Percentiles rank a stretch among this genome's conserved stretches.
phyloP scores from a whole-genome alignment of 2,888 invertebrate species.

The Leucozona laternaria region DNA sequence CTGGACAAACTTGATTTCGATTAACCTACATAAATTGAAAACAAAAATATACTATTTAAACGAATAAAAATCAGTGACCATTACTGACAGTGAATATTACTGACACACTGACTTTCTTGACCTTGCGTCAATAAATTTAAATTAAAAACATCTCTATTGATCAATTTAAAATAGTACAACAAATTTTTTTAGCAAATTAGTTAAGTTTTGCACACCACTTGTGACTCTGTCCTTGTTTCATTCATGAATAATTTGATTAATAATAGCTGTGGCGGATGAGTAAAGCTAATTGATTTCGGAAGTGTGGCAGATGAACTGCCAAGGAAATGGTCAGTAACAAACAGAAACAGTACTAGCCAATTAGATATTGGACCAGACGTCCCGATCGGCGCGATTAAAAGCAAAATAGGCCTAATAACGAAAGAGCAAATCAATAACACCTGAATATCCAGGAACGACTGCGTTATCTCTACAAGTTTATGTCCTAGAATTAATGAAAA shows the following conservation, averaged over 20 bases:
- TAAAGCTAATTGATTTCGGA: not conserved
- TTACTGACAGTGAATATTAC: constrained; percentile 7
- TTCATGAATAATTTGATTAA: not conserved
- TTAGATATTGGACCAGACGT: no score
- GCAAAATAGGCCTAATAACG: no score
- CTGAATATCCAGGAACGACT: no score
- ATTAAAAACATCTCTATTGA: constrained; percentile 31
- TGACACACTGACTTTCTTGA: constrained; percentile 34
- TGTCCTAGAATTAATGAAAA: no score
- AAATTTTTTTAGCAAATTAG: constrained; percentile 19
- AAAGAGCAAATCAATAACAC: no score
- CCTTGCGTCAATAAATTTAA: constrained; percentile 25
- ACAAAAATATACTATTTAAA: not conserved
- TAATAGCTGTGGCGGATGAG: not conserved
- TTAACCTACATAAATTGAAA: constrained; percentile 28
- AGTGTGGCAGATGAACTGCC: no score
- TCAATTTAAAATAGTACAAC: constrained; percentile 24
- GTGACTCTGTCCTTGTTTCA: not conserved
- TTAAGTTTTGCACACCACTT: not conserved
- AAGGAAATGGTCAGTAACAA: no score
- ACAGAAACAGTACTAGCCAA: no score
- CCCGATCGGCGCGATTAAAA: no score
- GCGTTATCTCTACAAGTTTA: no score
- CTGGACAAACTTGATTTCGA: not conserved
- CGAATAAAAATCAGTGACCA: constrained; percentile 12